Evolutionary conservation across 2,113 vertebrate species (phyloP), one percentile per base, ranked within the genome.

Genomic region (Tauraco erythrolophus): DNA sequence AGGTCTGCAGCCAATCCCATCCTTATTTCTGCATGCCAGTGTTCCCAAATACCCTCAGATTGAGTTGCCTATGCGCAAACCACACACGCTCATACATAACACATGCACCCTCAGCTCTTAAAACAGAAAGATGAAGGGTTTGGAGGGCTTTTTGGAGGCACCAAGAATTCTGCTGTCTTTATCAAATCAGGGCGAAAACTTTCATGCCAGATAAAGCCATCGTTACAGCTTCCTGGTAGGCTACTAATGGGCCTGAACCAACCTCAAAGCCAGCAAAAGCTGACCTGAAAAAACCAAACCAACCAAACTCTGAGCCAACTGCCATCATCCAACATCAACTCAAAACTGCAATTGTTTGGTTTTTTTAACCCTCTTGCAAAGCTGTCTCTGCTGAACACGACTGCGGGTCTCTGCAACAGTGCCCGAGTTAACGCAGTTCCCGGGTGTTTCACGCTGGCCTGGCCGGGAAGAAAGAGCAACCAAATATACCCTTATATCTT

Each of bases 401-500:
- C 50, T 6, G 6, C 5, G 10, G 19, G 46, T 65, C 28, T 43
- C 58, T 30, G 30, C 39, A 74, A 10, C 41, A 11, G 35, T 37
- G 41, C 30, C 50, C 2, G 1, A 48, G 18, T 30, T 62, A 70
- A 74, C 39, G 39, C 10, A 46, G 43, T 19, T 65, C 62, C 43
- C 0, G 0, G 9, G 5, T 39, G 14, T 48, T 83, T 54, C 45
- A 22, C 15, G 25, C 14, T 43, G 71, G 8, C 0, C 0, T 7
- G 56, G 24, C 2, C 12, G 27, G 43, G 62, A 62, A 71, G 68
- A 61, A 64, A 30, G 9, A 66, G 35, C 69, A 56, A 65, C 45
- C 0, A 6, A 61, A 87, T 30, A 30, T 14, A 71, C 19, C 43
- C 37, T 65, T 46, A 1, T 22, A 24, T 15, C 4, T 33, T 54